phyloP scores from a whole-genome alignment of 2,797 vertebrate species.

The Diceros bicornis region DNA sequence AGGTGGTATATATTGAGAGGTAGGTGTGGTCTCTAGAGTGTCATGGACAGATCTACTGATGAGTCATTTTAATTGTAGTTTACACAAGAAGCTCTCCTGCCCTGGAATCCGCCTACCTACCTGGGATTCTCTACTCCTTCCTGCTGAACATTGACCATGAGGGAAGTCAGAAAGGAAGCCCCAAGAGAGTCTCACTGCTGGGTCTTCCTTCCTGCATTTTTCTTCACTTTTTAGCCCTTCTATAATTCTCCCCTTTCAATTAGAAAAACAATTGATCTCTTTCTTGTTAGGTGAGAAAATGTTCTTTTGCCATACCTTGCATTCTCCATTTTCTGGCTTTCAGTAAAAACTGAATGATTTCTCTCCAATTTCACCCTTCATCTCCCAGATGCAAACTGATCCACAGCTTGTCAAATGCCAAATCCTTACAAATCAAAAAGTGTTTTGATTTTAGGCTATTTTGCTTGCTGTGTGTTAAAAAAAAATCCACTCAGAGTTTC shows the following conservation, averaged over 20 bases:
- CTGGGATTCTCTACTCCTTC: background rate
- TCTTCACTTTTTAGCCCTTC: background rate
- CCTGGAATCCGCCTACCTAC: background rate
- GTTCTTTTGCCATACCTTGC: background rate
- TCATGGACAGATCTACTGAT: background rate
- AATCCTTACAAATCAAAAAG: background rate
- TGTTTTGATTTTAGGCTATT: background rate
- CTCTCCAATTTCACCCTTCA: background rate
- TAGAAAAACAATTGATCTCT: background rate
- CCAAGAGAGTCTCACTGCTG: background rate
- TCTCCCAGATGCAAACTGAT: background rate
- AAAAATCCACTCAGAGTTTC: background rate
- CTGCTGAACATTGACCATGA: background rate
- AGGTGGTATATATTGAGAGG: background rate
- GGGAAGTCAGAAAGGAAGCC: background rate
- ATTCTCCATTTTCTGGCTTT: background rate
- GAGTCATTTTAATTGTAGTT: background rate
- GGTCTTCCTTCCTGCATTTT: background rate
- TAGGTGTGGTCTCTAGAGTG: background rate
- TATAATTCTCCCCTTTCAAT: background rate
- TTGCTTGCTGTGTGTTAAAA: background rate
- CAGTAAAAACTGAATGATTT: background rate
- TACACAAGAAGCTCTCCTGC: background rate
- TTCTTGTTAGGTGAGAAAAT: background rate
- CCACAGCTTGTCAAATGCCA: background rate